These are phyloP conservation scores for Lagorchestes hirsutus DNA, from an alignment of 2,797 vertebrate genomes.

Conservation along the genomic window DNA sequence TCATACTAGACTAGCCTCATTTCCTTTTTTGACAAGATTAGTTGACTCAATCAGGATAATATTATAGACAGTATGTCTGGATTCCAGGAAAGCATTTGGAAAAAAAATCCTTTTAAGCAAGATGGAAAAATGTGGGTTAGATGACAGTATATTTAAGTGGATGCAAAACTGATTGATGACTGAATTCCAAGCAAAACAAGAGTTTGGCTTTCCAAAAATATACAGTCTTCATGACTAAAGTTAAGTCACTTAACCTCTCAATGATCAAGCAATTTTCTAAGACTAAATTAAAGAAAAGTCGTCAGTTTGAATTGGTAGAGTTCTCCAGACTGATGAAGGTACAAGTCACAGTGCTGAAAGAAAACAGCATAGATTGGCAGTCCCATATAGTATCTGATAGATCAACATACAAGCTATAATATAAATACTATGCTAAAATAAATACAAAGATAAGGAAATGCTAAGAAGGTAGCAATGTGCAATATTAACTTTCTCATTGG, in stretches of 20 bases:
- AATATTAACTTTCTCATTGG: neutral
- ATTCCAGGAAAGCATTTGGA: neutral
- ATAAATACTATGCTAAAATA: neutral
- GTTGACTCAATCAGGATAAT: neutral
- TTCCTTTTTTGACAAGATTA: neutral
- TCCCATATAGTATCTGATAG: neutral
- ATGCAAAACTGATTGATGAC: neutral
- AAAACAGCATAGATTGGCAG: neutral
- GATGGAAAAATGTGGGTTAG: neutral
- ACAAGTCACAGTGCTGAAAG: neutral
- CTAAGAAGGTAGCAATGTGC: neutral
- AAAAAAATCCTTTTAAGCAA: neutral
- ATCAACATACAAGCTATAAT: neutral
- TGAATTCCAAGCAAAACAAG: neutral
- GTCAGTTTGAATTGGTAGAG: neutral
- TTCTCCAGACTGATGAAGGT: neutral
- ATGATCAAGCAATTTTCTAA: neutral
- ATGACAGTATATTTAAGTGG: neutral
- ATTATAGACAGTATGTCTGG: neutral
- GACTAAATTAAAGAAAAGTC: neutral
- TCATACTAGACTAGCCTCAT: neutral
- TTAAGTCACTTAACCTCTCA: neutral
- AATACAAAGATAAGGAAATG: neutral
- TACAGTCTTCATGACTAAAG: neutral
- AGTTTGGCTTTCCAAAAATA: neutral